A percentile compares a stretch with the other conserved stretches of the same genome.
Conservation (phyloP, 2,888 invertebrate genomes). For the Dynastes maya region DNA sequence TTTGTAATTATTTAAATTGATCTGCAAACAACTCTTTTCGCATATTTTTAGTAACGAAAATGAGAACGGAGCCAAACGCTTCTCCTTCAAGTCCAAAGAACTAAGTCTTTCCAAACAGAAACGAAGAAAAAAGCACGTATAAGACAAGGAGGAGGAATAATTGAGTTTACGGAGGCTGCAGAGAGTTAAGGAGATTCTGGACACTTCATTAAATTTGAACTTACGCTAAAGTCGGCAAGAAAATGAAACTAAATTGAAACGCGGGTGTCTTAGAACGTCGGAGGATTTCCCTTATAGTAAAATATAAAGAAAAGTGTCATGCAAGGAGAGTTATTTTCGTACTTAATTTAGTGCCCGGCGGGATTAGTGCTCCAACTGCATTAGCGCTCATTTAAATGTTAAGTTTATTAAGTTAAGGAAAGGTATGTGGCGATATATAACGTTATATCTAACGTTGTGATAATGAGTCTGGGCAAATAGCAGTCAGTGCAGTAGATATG, state of each 20-base stretch:
- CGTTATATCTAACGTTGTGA: background rate
- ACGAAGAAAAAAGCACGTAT: background rate
- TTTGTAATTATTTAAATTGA: background rate
- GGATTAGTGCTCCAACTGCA: background rate
- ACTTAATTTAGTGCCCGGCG: constrained; percentile 7
- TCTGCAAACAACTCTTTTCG: background rate
- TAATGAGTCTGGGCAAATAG: too few relatives aligned
- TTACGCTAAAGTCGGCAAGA: constrained; percentile 45
- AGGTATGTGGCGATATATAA: background rate
- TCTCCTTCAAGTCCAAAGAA: background rate
- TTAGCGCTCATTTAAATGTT: background rate
- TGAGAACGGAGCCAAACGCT: background rate
- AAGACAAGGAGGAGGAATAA: constrained; percentile 29
- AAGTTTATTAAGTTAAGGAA: too few relatives aligned
- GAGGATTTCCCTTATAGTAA: constrained; percentile 38
- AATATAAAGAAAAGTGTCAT: constrained; percentile 43
- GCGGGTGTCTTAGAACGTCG: constrained; percentile 25
- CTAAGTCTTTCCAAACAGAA: background rate
- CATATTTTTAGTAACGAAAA: constrained; percentile 1
- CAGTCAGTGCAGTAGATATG: too few relatives aligned
- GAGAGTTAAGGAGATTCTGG: constrained; percentile 48
- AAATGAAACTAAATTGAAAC: constrained; percentile 47
- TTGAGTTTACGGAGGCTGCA: constrained; percentile 46
- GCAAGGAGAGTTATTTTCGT: constrained; percentile 24
- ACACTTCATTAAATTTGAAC: constrained; percentile 51